Evolutionary conservation across 2,113 vertebrate species (phyloP).

Genomic region (Melanerpes aurifrons): DNA sequence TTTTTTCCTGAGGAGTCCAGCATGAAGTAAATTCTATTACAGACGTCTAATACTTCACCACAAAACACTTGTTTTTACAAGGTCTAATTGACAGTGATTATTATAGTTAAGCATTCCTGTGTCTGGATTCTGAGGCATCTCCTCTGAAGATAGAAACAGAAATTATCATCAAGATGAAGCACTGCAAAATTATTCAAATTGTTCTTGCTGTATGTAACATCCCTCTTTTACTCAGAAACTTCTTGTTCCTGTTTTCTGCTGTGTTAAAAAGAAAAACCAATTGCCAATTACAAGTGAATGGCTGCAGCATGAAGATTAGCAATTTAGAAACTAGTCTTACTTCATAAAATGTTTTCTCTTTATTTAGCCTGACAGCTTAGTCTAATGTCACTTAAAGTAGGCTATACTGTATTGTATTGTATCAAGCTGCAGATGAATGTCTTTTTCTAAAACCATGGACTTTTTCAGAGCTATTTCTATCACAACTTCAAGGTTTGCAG

Average conservation of each 20-base stretch:
- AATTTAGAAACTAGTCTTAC: not conserved
- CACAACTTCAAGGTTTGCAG: conserved; percentile 56
- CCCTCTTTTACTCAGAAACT: not conserved
- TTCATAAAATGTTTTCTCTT: conserved; percentile 17
- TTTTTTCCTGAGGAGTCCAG: not conserved
- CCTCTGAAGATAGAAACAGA: not conserved
- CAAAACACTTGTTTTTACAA: not conserved
- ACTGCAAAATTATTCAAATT: not conserved
- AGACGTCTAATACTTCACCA: not conserved
- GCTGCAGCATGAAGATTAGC: conserved; percentile 37
- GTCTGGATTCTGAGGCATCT: not conserved
- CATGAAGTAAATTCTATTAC: not conserved
- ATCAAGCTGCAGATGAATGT: not conserved
- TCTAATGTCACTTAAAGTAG: not conserved
- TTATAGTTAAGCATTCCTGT: not conserved
- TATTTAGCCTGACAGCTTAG: not conserved
- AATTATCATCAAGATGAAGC: not conserved
- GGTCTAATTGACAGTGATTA: not conserved
- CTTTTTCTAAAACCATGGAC: not conserved
- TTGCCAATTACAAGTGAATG: not conserved
- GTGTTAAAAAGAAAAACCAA: not conserved
- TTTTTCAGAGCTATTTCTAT: conserved; percentile 56
- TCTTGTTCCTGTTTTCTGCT: not conserved
- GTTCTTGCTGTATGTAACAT: not conserved
- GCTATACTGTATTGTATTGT: not conserved